phyloP scores from a whole-genome alignment of 2,888 invertebrate species.

The Polydrusus tereticollis region DNA sequence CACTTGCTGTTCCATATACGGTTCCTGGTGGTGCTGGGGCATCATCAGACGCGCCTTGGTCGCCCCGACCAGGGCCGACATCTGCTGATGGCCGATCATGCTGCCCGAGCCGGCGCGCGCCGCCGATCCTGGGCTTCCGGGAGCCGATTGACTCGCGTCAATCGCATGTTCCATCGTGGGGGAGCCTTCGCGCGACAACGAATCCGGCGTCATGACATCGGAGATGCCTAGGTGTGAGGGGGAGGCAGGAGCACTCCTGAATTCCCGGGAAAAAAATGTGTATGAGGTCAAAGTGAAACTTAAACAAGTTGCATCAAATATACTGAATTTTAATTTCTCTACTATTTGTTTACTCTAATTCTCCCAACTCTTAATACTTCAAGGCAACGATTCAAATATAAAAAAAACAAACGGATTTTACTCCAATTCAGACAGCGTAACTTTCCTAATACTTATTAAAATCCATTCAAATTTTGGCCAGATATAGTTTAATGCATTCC shows the following conservation, averaged over 20 bases:
- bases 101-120: constrained; percentile 67
- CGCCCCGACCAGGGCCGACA: constrained; percentile 68
- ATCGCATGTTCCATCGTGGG: constrained; percentile 82
- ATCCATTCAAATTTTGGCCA: too few relatives aligned
- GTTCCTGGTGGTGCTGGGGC: constrained; percentile 65
- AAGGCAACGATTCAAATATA: too few relatives aligned
- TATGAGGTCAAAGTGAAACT: too few relatives aligned
- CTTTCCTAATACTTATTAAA: too few relatives aligned
- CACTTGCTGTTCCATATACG: constrained; percentile 37
- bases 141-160: constrained; percentile 66
- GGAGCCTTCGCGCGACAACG: constrained; percentile 91
- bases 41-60: constrained; percentile 69
- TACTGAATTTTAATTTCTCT: too few relatives aligned
- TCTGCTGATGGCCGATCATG: constrained; percentile 68
- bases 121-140: constrained; percentile 72
- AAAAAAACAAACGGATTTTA: too few relatives aligned
- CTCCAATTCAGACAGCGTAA: too few relatives aligned
- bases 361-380: too few relatives aligned
- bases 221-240: constrained; percentile 92
- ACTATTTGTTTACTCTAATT: too few relatives aligned
- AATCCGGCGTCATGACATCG: constrained; percentile 87
- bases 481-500: too few relatives aligned
- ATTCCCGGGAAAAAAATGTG: background rate
- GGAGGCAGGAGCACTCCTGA: constrained; percentile 92
- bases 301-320: too few relatives aligned